Evolutionary conservation across 2,888 invertebrate genomes (phyloP).

Genomic region (Agrypnus murinus): DNA sequence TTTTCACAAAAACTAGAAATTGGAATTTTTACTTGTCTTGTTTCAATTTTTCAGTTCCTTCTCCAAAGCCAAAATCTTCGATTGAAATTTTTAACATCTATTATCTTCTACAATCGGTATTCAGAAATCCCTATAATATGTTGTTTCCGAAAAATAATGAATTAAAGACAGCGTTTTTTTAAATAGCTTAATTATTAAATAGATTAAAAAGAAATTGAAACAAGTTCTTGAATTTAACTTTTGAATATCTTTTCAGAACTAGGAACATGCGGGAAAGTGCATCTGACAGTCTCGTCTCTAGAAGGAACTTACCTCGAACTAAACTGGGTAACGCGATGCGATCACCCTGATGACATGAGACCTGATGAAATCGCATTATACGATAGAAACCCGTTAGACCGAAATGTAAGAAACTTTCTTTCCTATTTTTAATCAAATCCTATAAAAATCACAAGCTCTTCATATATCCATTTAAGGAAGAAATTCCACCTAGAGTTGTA

Average conservation of each 20-base stretch:
- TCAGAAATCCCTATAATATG: too few relatives aligned
- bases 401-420: slow-evolving; percentile 62
- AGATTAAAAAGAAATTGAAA: too few relatives aligned
- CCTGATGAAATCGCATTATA: slow-evolving; percentile 67
- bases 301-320: slow-evolving; percentile 72
- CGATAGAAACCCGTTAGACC: slow-evolving; percentile 64
- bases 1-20: too few relatives aligned
- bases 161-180: too few relatives aligned
- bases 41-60: too few relatives aligned
- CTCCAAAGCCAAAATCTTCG: too few relatives aligned
- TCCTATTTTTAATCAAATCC: background rate
- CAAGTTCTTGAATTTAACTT: too few relatives aligned
- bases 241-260: slow-evolving; percentile 35
- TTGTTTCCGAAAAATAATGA: too few relatives aligned
- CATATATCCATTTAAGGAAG: slow-evolving; percentile 64
- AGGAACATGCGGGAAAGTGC: slow-evolving; percentile 70
- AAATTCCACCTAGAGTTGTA: slow-evolving; percentile 69
- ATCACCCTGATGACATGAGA: slow-evolving; percentile 58
- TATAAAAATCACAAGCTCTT: background rate
- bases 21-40: too few relatives aligned
- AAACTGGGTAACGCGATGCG: slow-evolving; percentile 72
- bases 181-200: too few relatives aligned
- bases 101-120: too few relatives aligned
- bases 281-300: slow-evolving; percentile 73
- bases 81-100: too few relatives aligned